phyloP scores from a whole-genome alignment of 2,113 vertebrate genomes.

The Meles meles region DNA sequence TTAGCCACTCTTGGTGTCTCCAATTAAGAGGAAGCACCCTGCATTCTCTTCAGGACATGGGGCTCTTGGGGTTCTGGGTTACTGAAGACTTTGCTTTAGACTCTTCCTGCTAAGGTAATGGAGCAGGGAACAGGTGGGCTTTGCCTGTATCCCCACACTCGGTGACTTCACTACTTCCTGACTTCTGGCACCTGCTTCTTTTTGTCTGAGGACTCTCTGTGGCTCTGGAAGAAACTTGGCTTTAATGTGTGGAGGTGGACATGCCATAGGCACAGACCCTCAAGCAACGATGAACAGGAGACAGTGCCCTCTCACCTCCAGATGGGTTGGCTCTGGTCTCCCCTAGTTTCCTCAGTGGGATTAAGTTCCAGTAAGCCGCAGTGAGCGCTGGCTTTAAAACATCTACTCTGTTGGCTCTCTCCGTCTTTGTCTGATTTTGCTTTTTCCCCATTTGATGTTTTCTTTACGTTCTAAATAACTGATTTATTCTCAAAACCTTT shows the following conservation, averaged over 20 bases:
- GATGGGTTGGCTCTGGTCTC: not conserved
- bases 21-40: fast-evolving
- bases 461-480: not conserved
- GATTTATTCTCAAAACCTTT: not conserved
- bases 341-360: not conserved
- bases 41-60: not conserved
- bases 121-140: not conserved
- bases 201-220: not conserved
- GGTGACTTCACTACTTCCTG: too few species aligned
- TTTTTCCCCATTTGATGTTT: not conserved
- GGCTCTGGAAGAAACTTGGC: not conserved
- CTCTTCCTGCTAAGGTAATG: not conserved
- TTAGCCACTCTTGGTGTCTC: not conserved
- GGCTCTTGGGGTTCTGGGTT: not conserved
- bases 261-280: not conserved
- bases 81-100: not conserved
- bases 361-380: not conserved
- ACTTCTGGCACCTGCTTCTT: not conserved
- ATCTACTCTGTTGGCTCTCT: not conserved
- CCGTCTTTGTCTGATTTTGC: not conserved
- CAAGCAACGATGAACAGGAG: not conserved
- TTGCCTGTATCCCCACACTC: not conserved
- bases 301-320: not conserved
- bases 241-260: not conserved
- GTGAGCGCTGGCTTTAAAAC: not conserved